phyloP scores from a whole-genome alignment of 2,888 invertebrate genomes.

The Nemotelus pantherinus region DNA sequence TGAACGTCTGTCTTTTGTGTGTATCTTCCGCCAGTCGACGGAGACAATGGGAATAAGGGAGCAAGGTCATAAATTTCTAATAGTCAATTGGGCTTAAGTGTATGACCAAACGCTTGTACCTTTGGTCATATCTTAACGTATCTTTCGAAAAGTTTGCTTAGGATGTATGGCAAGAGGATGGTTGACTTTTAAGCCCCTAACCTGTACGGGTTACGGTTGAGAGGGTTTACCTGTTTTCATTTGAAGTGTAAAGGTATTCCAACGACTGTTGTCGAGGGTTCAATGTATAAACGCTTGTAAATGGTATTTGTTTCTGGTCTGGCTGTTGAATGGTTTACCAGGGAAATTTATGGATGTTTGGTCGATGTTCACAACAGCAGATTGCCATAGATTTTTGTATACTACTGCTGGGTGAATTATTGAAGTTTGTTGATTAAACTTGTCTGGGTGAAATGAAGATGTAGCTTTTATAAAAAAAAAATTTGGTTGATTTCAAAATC shows the following conservation, averaged over 20 bases:
- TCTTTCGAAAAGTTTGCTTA: conserved; percentile 12
- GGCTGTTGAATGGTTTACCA: background rate
- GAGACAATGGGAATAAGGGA: conserved; percentile 23
- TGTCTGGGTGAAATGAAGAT: background rate
- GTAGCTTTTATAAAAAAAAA: background rate
- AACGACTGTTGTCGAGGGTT: background rate
- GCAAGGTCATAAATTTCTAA: conserved; percentile 43
- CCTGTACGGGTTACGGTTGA: background rate
- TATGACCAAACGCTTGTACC: conserved; percentile 28
- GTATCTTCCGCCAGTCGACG: conserved; percentile 1
- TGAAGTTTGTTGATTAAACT: background rate
- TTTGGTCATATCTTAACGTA: conserved; percentile 22
- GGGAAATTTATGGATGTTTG: background rate
- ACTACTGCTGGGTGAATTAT: background rate
- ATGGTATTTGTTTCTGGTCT: conserved; percentile 9
- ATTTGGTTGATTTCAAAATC: too few species aligned
- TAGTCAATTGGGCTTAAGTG: conserved; percentile 38
- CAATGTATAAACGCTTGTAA: background rate
- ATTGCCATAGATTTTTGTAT: background rate
- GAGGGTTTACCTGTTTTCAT: conserved; percentile 23
- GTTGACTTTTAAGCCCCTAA: background rate
- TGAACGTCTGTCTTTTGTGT: background rate
- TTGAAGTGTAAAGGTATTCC: conserved; percentile 11
- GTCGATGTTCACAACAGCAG: background rate
- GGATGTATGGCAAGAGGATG: background rate